phyloP scores from a whole-genome alignment of 2,797 vertebrate species.

The Pygocentrus nattereri region DNA sequence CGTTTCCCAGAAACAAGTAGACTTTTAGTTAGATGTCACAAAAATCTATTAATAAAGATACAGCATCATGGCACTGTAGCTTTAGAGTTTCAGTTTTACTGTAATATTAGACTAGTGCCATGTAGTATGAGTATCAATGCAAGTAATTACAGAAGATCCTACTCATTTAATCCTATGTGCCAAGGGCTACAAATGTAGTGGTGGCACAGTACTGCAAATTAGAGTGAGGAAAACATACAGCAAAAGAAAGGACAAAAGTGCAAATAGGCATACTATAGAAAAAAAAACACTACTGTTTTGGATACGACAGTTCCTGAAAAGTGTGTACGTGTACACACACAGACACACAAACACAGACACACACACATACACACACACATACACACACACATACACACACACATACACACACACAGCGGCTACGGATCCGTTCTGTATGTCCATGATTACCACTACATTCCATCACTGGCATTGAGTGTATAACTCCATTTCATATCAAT shows the following conservation, averaged over 20 bases:
- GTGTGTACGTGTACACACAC: neutral
- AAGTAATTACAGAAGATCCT: neutral
- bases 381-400: slow-evolving; percentile 12
- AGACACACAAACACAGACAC: slow-evolving; percentile 10
- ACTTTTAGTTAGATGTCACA: neutral
- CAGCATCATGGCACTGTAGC: neutral
- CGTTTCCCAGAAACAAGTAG: neutral
- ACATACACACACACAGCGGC: neutral
- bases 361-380: neutral
- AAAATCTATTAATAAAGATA: neutral
- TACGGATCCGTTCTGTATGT: slow-evolving; percentile 24
- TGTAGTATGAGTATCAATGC: neutral
- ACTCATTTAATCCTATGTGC: neutral
- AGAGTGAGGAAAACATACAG: neutral
- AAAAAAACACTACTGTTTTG: slow-evolving; percentile 15
- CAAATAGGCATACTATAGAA: slow-evolving; percentile 35
- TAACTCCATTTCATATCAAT: slow-evolving; percentile 18
- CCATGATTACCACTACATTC: slow-evolving; percentile 34
- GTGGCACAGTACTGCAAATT: neutral
- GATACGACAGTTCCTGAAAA: slow-evolving; percentile 12
- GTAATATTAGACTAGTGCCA: no score
- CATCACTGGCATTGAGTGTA: neutral
- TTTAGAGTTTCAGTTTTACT: neutral
- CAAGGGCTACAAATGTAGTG: neutral
- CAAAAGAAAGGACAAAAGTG: slow-evolving; percentile 18